Evolutionary conservation across 2,797 vertebrate genomes (phyloP).

Genomic region (Acipenser ruthenus): DNA sequence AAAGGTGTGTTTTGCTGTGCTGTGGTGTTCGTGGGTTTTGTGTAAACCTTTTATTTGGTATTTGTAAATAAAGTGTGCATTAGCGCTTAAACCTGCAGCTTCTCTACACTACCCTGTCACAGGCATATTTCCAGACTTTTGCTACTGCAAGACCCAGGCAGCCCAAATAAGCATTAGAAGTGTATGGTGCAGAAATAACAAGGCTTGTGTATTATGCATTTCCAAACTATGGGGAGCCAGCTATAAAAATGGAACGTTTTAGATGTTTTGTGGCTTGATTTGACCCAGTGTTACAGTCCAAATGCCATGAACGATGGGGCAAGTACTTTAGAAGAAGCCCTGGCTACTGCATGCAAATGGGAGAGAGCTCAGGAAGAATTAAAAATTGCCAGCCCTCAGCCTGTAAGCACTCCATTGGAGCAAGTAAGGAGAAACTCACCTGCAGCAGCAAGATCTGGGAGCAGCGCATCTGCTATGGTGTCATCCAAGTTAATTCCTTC

Average conservation of each 20-base stretch:
- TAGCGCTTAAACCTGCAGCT: no score
- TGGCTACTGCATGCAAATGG: constrained; percentile 3
- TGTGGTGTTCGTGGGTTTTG: no score
- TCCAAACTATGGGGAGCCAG: constrained; percentile 11
- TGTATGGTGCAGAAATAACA: constrained; percentile 24
- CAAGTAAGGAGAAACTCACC: background rate
- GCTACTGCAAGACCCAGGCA: constrained; percentile 16
- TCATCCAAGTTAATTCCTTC: background rate
- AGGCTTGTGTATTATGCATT: constrained; percentile 24
- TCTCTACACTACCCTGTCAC: no score
- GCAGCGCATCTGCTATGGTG: constrained; percentile 2
- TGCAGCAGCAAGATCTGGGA: no score
- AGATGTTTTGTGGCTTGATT: constrained; percentile 11
- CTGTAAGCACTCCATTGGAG: background rate
- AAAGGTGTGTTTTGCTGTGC: no score
- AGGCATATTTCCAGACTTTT: constrained; percentile 22
- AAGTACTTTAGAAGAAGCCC: constrained; percentile 9
- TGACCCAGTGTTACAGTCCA: constrained; percentile 8
- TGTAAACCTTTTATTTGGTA: no score
- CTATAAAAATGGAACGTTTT: constrained; percentile 14
- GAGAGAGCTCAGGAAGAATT: constrained; percentile 13
- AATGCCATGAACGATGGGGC: constrained; percentile 16
- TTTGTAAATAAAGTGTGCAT: no score
- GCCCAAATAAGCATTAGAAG: constrained; percentile 18
- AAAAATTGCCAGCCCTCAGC: background rate